phyloP scores from a whole-genome alignment of 2,113 vertebrate genomes.

The Oryzias celebensis region DNA sequence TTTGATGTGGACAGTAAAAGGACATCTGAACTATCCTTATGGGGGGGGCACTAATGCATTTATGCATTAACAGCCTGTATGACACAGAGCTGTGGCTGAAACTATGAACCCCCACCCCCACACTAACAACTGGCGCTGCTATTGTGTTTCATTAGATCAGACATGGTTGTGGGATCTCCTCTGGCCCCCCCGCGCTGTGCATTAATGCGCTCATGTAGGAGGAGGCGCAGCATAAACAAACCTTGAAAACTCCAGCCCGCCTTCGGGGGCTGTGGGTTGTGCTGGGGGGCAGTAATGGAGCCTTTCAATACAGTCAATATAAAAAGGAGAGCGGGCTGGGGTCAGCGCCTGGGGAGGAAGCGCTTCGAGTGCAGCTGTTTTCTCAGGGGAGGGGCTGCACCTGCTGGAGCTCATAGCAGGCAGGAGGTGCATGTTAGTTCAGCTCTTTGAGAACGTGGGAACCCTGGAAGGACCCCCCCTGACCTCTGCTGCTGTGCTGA shows the following conservation, averaged over 20 bases:
- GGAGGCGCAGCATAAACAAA: constrained; percentile 54
- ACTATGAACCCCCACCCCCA: constrained; percentile 40
- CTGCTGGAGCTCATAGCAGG: constrained; percentile 55
- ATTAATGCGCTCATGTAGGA: constrained; percentile 58
- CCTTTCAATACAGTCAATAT: constrained; percentile 64
- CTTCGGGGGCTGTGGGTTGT: constrained; percentile 42
- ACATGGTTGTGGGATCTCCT: constrained; percentile 50
- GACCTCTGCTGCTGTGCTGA: too few species aligned
- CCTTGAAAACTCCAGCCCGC: constrained; percentile 50
- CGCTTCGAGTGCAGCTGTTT: constrained; percentile 66
- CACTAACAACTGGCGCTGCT: constrained; percentile 53
- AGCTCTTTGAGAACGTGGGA: constrained; percentile 28
- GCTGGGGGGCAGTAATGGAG: constrained; percentile 49
- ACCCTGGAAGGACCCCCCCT: background rate
- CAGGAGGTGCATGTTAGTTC: constrained; percentile 50
- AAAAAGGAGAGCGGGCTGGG: constrained; percentile 42
- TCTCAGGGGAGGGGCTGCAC: constrained; percentile 50
- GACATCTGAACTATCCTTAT: too few species aligned
- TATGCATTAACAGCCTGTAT: background rate
- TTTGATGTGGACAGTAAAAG: too few species aligned
- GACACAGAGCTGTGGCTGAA: constrained; percentile 8
- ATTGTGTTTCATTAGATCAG: constrained; percentile 65
- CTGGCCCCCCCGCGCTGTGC: constrained; percentile 49
- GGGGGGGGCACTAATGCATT: background rate
- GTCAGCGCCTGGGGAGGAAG: constrained; percentile 51